Base-by-base conservation (phyloP, 2,797 vertebrate genomes). In the Hafferia zeledoni region DNA sequence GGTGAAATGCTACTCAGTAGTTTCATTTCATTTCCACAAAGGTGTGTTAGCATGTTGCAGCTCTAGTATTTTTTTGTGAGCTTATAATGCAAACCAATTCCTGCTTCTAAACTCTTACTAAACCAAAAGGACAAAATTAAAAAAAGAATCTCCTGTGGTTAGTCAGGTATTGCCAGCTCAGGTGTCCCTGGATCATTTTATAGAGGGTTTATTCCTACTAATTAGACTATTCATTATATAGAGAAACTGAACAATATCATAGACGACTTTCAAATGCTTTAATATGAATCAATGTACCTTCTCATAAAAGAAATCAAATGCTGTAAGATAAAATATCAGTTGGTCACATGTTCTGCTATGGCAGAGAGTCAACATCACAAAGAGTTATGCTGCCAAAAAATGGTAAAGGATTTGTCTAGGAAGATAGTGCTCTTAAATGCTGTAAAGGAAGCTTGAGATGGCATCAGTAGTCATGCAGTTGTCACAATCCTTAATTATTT, bases 1-100 rank as follows among this genome's bases (percentile, higher is more conserved):
- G 91, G 49, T 47, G 94, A 96, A 96, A 85, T 84, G 83, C 95
- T 95, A 44, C 74, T 94, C 91, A 27, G 75, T 95, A 96, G 91
- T 95, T 91, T 96, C 98, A 98, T 98, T 94, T 96, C 97, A 98
- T 98, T 96, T 95, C 97, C 97, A 97, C 96, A 97, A 94, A 97
- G 95, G 93, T 80, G 85, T 96, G 94, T 94, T 94, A 95, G 94
- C 93, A 96, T 89, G 44, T 79, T 4, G 6, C 79, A 90, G 88
- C 95, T 93, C 65, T 44, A 91, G 81, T 91, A 76, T 84, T 89
- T 63, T 65, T 86, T 70, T 52, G 85, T 74, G 68, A 94, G 83
- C 46, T 89, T 89, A 35, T 25, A 87, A 91, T 55, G 91, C 80
- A 83, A 92, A 91, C n/a, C 50, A 93, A 55, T 75, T 65, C 68